Conservation (phyloP, 35 echinoderm and acorn worm genomes). For the Hemicentrotus pulcherrimus region DNA sequence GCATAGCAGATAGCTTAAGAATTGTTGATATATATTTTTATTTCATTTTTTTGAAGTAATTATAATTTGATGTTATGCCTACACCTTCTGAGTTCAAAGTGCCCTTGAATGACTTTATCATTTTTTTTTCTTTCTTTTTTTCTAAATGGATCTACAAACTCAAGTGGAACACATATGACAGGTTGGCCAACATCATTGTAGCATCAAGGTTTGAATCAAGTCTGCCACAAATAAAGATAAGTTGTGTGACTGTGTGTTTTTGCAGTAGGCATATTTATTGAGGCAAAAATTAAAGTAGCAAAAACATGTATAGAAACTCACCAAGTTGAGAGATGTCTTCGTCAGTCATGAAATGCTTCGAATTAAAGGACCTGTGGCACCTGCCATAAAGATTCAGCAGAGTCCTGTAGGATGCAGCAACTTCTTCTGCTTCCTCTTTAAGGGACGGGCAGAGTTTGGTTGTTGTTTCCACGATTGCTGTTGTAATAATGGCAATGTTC, state of each 20-base stretch:
- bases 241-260: neutral
- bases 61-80: neutral
- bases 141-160: neutral
- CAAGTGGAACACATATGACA: neutral
- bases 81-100: neutral
- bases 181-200: neutral
- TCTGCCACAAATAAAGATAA: no score
- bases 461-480: neutral
- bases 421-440: neutral
- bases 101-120: neutral
- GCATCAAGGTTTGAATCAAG: neutral
- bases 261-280: no score
- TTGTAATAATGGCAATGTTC: neutral
- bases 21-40: neutral
- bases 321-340: neutral
- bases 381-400: neutral
- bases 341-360: neutral
- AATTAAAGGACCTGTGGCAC: neutral
- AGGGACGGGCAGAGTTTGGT: neutral
- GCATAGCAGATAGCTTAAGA: neutral
- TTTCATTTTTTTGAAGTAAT: neutral
- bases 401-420: neutral
- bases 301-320: neutral
- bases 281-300: no score
- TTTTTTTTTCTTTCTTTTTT: no score